phyloP scores from a whole-genome alignment of 2,797 vertebrate species.

The Periparus ater region DNA sequence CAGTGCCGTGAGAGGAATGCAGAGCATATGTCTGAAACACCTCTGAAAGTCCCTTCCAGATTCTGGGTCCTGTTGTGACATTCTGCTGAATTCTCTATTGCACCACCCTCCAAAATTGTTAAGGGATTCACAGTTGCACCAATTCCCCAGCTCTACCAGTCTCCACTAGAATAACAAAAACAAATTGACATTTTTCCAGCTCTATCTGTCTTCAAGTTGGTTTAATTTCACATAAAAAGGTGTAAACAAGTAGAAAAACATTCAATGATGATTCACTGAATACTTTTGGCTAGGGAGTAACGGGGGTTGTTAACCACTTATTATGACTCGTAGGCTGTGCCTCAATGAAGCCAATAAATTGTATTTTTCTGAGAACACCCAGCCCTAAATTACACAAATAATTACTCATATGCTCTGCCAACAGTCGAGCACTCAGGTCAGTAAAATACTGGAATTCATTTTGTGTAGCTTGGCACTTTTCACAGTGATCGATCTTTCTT shows the following conservation, averaged over 20 bases:
- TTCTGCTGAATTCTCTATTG: neutral
- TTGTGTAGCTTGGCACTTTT: neutral
- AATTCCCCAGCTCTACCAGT: neutral
- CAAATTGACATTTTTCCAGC: neutral
- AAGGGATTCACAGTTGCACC: neutral
- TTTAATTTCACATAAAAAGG: neutral
- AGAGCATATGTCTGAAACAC: neutral
- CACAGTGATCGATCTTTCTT: neutral
- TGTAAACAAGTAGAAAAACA: neutral
- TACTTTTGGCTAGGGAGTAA: neutral
- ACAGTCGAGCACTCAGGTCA: neutral
- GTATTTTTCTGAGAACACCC: neutral
- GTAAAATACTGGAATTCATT: conserved; percentile 7
- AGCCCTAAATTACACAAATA: neutral
- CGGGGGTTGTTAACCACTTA: neutral
- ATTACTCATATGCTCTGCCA: neutral
- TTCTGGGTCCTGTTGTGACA: neutral
- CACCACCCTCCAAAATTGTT: neutral
- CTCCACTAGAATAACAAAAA: neutral
- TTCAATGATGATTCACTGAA: neutral
- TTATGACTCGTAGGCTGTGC: neutral
- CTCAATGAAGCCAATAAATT: neutral
- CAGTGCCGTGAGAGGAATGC: neutral
- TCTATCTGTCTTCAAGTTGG: neutral
- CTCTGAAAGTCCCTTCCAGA: neutral